Conservation (phyloP, 2,113 vertebrate genomes). For the Taxidea taxus region DNA sequence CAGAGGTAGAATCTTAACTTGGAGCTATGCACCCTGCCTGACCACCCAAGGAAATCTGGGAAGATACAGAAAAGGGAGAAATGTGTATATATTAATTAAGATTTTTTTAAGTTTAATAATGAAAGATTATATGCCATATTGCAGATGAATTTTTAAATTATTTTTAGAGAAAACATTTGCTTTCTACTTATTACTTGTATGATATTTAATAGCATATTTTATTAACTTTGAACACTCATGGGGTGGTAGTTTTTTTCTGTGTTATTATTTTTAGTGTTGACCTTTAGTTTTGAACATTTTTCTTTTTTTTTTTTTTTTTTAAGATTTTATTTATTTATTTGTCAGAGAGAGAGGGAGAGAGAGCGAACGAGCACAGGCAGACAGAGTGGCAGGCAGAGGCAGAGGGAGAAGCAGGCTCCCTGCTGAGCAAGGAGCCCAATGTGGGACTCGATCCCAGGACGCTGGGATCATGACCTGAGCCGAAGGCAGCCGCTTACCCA, state of each 20-base stretch:
- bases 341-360: too few species aligned
- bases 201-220: background rate
- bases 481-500: too few species aligned
- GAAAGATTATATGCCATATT: conserved; percentile 21
- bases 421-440: too few species aligned
- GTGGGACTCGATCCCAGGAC: too few species aligned
- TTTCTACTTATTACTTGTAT: conserved; percentile 15
- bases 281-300: background rate
- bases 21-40: background rate
- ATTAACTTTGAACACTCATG: background rate
- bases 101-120: conserved; percentile 17
- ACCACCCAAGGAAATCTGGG: background rate
- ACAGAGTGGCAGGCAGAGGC: too few species aligned
- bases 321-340: too few species aligned
- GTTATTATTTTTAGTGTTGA: background rate
- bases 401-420: too few species aligned
- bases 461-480: too few species aligned
- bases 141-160: background rate
- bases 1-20: background rate
- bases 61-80: background rate
- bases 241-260: background rate
- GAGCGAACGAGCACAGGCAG: too few species aligned
- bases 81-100: background rate
- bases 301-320: conserved; percentile 8
- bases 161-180: conserved; percentile 1